Percentiles rank a stretch among this genome's conserved stretches.
phyloP scores from a whole-genome alignment of 2,113 vertebrate genomes.

The Tachycineta bicolor region DNA sequence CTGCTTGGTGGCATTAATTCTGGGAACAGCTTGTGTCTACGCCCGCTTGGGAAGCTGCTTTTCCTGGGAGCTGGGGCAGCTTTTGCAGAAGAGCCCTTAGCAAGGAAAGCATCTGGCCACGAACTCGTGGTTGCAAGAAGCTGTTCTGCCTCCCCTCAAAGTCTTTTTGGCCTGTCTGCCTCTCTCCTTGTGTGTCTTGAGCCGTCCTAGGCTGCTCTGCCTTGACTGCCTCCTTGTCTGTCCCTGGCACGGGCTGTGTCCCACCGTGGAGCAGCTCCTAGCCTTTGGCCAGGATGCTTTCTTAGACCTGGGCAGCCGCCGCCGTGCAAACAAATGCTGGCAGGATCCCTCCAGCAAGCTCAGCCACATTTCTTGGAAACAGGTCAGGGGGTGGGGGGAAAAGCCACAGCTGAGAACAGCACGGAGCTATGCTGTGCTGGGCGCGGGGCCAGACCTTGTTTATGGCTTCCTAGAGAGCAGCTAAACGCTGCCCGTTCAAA shows the following conservation, averaged over 20 bases:
- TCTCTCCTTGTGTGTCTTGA: neutral
- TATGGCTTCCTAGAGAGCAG: conserved; percentile 32
- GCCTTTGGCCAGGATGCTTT: neutral
- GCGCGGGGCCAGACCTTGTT: neutral
- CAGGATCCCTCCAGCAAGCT: neutral
- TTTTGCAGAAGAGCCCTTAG: neutral
- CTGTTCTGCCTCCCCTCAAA: neutral
- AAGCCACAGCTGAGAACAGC: neutral
- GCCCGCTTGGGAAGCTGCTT: neutral
- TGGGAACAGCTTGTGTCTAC: neutral
- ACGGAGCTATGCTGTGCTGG: neutral
- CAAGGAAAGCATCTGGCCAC: neutral
- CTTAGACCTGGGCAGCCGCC: conserved; percentile 3
- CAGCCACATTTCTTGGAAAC: conserved; percentile 24
- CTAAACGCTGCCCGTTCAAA: neutral
- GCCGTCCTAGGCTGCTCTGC: neutral
- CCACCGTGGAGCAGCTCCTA: neutral
- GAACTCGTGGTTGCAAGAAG: neutral
- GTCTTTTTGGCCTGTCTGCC: neutral
- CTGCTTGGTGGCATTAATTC: neutral
- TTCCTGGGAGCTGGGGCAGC: neutral
- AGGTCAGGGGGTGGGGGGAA: neutral
- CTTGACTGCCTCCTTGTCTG: neutral
- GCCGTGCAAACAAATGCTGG: neutral
- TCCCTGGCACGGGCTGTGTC: neutral